Evolutionary conservation across 2,888 invertebrate species (phyloP).

Genomic region (Horisme vitalbata): DNA sequence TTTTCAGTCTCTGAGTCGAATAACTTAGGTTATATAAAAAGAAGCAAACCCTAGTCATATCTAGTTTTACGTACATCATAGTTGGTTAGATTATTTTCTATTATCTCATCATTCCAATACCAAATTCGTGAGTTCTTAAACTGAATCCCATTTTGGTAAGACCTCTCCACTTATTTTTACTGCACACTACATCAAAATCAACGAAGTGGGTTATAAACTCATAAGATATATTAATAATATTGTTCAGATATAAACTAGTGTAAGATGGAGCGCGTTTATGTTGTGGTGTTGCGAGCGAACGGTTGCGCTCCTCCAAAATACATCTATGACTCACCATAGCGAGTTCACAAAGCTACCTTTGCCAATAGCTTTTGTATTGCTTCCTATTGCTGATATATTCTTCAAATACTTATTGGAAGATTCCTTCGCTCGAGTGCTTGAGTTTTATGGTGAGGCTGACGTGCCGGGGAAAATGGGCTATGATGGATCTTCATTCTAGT

Average conservation of each 20-base stretch:
- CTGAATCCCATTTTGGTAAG: not conserved
- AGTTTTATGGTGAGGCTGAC: constrained; percentile 16
- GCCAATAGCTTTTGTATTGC: constrained; percentile 78
- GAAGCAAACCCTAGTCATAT: no score
- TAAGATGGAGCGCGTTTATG: constrained; percentile 37
- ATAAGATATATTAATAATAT: constrained; percentile 14
- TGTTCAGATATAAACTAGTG: constrained; percentile 36
- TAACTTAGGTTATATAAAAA: no score
- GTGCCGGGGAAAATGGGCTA: constrained; percentile 13
- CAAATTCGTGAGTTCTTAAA: no score
- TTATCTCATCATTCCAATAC: no score
- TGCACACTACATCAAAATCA: constrained; percentile 4
- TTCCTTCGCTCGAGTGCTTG: constrained; percentile 25
- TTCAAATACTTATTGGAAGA: constrained; percentile 36
- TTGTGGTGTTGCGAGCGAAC: constrained; percentile 44
- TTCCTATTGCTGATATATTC: constrained; percentile 66
- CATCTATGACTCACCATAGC: constrained; percentile 65
- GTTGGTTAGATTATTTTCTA: no score
- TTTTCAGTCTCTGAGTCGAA: no score
- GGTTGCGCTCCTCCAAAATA: constrained; percentile 64
- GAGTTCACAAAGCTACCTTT: constrained; percentile 76
- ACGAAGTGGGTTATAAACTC: constrained; percentile 6
- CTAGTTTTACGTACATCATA: no score
- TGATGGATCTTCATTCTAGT: constrained; percentile 11
- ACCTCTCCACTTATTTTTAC: not conserved